A percentile compares a stretch with the other conserved stretches of the same genome.
Conservation (phyloP, 1,140 invertebrate species). For the Lasaia peninsularis region DNA sequence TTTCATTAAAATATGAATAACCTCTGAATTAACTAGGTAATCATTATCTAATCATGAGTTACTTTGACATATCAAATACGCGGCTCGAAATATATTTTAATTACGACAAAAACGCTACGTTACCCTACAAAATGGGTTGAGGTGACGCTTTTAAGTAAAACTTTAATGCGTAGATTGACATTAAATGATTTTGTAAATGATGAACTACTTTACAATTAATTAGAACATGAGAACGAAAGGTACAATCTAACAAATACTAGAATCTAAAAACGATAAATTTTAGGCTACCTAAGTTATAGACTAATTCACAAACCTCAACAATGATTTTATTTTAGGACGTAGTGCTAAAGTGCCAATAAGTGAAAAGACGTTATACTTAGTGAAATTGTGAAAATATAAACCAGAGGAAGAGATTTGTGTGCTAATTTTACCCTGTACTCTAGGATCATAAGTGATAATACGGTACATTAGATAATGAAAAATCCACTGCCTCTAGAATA, state of each 20-base stretch:
- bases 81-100: slow-evolving; percentile 74
- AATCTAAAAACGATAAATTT: slow-evolving; percentile 55
- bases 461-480: slow-evolving; percentile 26
- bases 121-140: slow-evolving; percentile 67
- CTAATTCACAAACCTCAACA: slow-evolving; percentile 66
- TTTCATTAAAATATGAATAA: slow-evolving; percentile 64
- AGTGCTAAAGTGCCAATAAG: slow-evolving; percentile 68
- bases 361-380: slow-evolving; percentile 62
- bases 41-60: slow-evolving; percentile 70
- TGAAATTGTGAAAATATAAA: slow-evolving; percentile 71
- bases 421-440: slow-evolving; percentile 75
- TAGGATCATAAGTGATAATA: slow-evolving; percentile 71
- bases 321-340: slow-evolving; percentile 61
- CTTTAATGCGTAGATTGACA: slow-evolving; percentile 33
- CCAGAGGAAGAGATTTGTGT: slow-evolving; percentile 64
- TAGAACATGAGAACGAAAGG: slow-evolving; percentile 34
- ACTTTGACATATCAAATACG: slow-evolving; percentile 77
- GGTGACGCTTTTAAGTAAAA: slow-evolving; percentile 41
- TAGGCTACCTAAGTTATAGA: slow-evolving; percentile 50
- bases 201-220: slow-evolving; percentile 31
- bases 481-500: slow-evolving; percentile 24
- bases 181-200: slow-evolving; percentile 39
- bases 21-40: slow-evolving; percentile 69
- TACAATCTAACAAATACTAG: slow-evolving; percentile 46
- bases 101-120: slow-evolving; percentile 64